Conservation (phyloP, 2,113 vertebrate species). For the Myotis brandtii region DNA sequence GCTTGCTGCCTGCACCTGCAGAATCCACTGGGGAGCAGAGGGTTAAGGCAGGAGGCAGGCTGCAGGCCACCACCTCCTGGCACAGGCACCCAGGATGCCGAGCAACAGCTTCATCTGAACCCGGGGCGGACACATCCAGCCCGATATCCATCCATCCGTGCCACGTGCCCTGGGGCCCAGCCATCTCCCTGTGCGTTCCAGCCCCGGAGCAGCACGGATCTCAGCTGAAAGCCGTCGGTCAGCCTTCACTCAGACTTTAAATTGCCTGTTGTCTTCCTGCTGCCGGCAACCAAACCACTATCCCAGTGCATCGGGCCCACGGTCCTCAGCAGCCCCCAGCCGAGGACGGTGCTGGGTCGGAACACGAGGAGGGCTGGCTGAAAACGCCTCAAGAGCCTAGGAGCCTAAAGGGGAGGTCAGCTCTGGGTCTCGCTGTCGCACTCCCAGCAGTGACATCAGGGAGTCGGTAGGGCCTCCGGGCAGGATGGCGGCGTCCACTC, state of each 20-base stretch:
- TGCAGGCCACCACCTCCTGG: slow-evolving; percentile 17
- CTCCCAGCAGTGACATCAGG: neutral
- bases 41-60: slow-evolving; percentile 54
- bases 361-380: neutral
- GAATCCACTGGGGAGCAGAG: slow-evolving; percentile 13
- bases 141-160: neutral
- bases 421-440: neutral
- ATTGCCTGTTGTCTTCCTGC: neutral
- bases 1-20: neutral
- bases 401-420: neutral
- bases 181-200: neutral
- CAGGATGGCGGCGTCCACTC: neutral
- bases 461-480: neutral
- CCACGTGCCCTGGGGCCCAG: accelerated
- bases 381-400: accelerated
- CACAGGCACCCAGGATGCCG: neutral
- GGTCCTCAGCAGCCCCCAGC: neutral
- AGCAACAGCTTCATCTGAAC: slow-evolving; percentile 29
- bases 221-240: neutral
- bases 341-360: neutral
- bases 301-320: neutral
- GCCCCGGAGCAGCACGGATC: neutral
- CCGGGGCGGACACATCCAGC: neutral
- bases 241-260: neutral
- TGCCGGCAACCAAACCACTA: neutral